Evolutionary conservation across 2,113 vertebrate species (phyloP), one percentile per base, ranked within the genome.

Genomic region (Mungos mungo): DNA sequence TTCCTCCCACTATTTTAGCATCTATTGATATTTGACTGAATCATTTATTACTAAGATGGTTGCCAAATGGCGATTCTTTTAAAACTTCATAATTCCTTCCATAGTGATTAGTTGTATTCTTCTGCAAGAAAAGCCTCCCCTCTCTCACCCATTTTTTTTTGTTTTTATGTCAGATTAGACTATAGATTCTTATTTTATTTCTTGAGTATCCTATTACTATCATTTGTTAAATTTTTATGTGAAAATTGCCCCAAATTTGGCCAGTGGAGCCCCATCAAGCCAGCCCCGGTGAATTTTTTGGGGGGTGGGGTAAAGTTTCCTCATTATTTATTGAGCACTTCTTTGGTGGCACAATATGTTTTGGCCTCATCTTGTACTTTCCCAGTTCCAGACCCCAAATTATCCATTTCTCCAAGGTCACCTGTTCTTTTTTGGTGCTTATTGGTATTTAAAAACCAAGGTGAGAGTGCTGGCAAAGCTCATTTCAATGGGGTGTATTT

Each of bases 31-130:
- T 54, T 91, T 72, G 25, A 15, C 71, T 96, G 72, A 84, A 54
- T 95, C 41, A 57, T 54, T 95, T 95, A 76, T 92, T 81, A 50
- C 47, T 79, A 71, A 90, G 66, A 80, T 85, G 45, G 16, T 74
- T 96, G 54, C 65, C 45, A 68, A 90, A 88, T 68, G 54, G 12
- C 92, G 65, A 29, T 66, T 91, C 84, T 89, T 72, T 25, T 60
- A 14, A 54, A 89, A 86, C 19, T 89, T 31, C 13, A 1, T 89
- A 82, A 90, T 94, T 90, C 50, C 52, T 69, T 90, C 57, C n/a
- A 13, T 90, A 77, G 60, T 95, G 60, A 86, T 83, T 71, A 66
- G 57, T 90, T 94, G 21, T 92, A 90, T 77, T 94, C 81, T 91
- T 12, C 12, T 81, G 7, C 12, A 71, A 65, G 60, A 86, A 96